These are phyloP conservation scores for Drosophila merina DNA, from an alignment of 2,888 invertebrate species.

Conservation along the genomic window DNA sequence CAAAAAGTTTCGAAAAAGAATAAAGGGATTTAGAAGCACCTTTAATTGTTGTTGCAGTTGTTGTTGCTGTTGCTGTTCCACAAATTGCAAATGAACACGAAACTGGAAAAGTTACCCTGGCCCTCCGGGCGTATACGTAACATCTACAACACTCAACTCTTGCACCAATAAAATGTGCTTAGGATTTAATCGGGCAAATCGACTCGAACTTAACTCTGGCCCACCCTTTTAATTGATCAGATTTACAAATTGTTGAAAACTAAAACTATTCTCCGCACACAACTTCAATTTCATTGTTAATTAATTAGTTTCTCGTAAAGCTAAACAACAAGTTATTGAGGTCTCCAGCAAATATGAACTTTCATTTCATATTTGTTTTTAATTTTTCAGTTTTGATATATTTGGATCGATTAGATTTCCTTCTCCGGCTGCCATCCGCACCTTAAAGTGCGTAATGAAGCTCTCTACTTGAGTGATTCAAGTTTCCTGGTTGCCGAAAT, in stretches of 20 bases:
- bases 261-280: not conserved
- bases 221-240: conserved; percentile 35
- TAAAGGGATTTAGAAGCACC: conserved; percentile 46
- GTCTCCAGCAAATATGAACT: not conserved
- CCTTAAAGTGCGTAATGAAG: conserved; percentile 43
- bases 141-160: conserved; percentile 60
- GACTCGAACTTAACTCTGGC: conserved; percentile 48
- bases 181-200: conserved; percentile 75
- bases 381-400: not conserved
- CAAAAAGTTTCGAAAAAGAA: not conserved
- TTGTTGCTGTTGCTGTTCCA: conserved; percentile 55
- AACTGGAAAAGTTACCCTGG: conserved; percentile 52
- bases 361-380: not conserved
- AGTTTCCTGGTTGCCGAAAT: conserved; percentile 35
- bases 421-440: not conserved
- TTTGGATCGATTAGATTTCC: conserved; percentile 7
- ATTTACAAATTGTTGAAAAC: conserved; percentile 31
- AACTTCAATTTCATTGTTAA: not conserved
- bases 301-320: not conserved
- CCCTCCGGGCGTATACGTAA: conserved; percentile 62
- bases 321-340: too few species aligned
- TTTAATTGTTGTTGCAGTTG: conserved; percentile 76
- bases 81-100: conserved; percentile 80
- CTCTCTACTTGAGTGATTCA: conserved; percentile 31
- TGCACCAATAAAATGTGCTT: conserved; percentile 69